phyloP scores from a whole-genome alignment of 1,140 invertebrate species.

The Megalopta genalis region DNA sequence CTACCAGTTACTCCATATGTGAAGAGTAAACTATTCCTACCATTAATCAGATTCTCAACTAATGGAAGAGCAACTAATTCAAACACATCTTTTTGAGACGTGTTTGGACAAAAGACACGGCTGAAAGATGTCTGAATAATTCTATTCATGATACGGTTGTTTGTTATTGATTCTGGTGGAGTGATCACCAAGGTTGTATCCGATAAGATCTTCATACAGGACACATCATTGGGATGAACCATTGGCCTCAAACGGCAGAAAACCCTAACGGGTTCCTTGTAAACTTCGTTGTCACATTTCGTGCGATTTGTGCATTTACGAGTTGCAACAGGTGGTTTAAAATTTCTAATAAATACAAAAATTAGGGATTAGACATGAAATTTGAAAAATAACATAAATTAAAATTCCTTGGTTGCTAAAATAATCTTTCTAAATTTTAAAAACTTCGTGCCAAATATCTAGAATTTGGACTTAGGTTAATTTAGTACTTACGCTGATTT shows the following conservation, averaged over 20 bases:
- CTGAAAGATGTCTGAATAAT: conserved; percentile 89
- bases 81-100: conserved; percentile 92
- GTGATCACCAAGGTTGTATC: conserved; percentile 85
- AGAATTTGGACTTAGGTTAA: not conserved
- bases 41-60: conserved; percentile 88
- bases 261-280: conserved; percentile 88
- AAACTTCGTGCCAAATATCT: not conserved
- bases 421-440: no score
- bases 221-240: conserved; percentile 82
- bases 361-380: no score
- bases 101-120: conserved; percentile 90
- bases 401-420: no score
- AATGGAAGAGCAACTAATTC: conserved; percentile 90
- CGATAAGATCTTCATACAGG: conserved; percentile 88
- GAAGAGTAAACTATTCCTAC: conserved; percentile 94
- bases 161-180: conserved; percentile 83
- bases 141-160: conserved; percentile 83
- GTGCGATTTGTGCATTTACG: conserved; percentile 60
- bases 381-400: no score
- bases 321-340: conserved; percentile 65
- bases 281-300: conserved; percentile 57
- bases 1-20: conserved; percentile 98
- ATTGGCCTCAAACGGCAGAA: conserved; percentile 90
- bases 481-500: conserved; percentile 44
- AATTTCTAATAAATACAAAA: conserved; percentile 56